Evolutionary conservation across 1,140 invertebrate genomes (phyloP), one percentile per base, ranked within the genome.

Genomic region (Holcopasites calliopsidis): DNA sequence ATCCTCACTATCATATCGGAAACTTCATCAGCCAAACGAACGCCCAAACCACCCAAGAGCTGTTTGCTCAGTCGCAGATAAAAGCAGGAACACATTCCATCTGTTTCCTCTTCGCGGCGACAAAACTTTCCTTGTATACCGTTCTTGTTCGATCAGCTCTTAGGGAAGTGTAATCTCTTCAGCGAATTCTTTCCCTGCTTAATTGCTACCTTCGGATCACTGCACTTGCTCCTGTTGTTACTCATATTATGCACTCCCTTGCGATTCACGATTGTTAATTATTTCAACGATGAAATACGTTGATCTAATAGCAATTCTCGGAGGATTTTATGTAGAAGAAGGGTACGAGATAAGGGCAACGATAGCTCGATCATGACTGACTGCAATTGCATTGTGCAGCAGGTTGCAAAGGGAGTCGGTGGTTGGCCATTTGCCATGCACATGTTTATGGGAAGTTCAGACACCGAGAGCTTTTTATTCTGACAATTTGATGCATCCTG

Each of bases 71-170:
- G 60, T 79, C 88, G 87, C 42, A 91, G 73, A 86, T 90, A 91
- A 70, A 91, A 91, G 54, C 89, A 90, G 64, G 87, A 90, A 79
- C 88, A 83, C 86, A 90, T 90, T 85, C 86, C 86, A 88, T 85
- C 62, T 61, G 40, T 66, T 66, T 47, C 62, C 21, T 23, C 50
- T 74, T 74, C 58, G n/a, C 33, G 26, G 31, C 21, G 61, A 55
- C 35, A 49, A 61, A 5, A 7, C n/a, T n/a, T n/a, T 31, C 21
- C 7, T 1, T 4, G 10, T 7, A 13, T 31, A 23, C 4, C 8
- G 11, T 16, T 38, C 4, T 6, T 38, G 31, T n/a, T 38, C 13
- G 5, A 58, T 61, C 58, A 44, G 5, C 21, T 44, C 28, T 61
- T 44, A 1, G 4, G 6, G 28, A 13, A 61, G 3, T 28, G 10